These are phyloP conservation scores for Morone chrysops DNA, from an alignment of 2,113 vertebrate species.

Conservation along the genomic window DNA sequence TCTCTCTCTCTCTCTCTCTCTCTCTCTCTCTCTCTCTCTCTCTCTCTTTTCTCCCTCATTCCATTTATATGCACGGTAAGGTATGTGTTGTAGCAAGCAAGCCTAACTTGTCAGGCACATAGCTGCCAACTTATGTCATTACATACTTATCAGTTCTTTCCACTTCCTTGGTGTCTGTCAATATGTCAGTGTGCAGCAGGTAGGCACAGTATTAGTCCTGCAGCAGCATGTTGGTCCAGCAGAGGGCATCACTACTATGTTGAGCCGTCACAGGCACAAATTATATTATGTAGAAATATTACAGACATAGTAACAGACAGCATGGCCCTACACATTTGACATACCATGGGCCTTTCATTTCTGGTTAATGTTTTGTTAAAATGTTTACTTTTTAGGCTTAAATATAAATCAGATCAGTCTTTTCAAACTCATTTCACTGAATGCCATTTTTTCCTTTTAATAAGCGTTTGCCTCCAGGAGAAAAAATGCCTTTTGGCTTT, in stretches of 20 bases:
- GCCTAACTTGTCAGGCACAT: constrained; percentile 21
- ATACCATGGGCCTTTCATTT: not conserved
- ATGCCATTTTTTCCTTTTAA: not conserved
- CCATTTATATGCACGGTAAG: not conserved
- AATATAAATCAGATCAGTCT: not conserved
- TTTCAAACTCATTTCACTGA: not conserved
- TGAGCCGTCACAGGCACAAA: not conserved
- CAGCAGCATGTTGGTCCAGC: constrained; percentile 50
- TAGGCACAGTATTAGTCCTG: constrained; percentile 15
- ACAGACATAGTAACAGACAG: not conserved
- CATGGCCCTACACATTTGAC: not conserved
- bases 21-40: accelerated
- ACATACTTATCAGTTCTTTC: constrained; percentile 56
- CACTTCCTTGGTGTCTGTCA: constrained; percentile 50
- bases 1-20: not conserved
- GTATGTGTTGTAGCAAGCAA: constrained; percentile 43
- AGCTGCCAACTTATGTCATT: constrained; percentile 60
- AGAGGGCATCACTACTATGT: constrained; percentile 68
- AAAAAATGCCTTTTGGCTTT: not conserved
- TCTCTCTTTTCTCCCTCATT: not conserved
- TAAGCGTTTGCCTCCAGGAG: no score
- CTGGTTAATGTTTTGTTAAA: not conserved
- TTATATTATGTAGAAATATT: not conserved
- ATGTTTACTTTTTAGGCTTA: not conserved
- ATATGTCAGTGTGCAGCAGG: constrained; percentile 38